A percentile compares a stretch with the other conserved stretches of the same genome.
phyloP scores from a whole-genome alignment of 2,888 invertebrate species.

The Trachelus tabidus region DNA sequence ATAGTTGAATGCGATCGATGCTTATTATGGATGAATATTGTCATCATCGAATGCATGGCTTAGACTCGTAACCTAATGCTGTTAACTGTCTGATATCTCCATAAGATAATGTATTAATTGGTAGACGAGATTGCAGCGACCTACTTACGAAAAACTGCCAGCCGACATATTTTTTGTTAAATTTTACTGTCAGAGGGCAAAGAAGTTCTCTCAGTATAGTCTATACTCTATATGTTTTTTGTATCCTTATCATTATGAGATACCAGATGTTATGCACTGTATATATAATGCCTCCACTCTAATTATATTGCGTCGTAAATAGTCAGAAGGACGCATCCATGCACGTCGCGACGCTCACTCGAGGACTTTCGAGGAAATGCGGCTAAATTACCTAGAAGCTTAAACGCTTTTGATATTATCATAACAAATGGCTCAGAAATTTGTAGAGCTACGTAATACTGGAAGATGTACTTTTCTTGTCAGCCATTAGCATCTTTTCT shows the following conservation, averaged over 20 bases:
- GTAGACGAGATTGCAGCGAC: conserved; percentile 20
- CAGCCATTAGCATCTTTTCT: not conserved
- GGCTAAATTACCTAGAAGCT: not conserved
- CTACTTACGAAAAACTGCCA: conserved; percentile 19
- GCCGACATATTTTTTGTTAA: not conserved
- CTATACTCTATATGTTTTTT: not conserved
- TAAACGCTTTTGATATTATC: not conserved
- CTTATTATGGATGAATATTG: not conserved
- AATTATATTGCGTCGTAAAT: not conserved
- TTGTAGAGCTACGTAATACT: not conserved
- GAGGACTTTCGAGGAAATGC: not conserved
- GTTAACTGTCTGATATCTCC: conserved; percentile 28
- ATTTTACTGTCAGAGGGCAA: not conserved
- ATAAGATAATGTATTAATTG: conserved; percentile 21
- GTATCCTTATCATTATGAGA: not conserved
- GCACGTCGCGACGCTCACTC: not conserved
- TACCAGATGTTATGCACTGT: not conserved
- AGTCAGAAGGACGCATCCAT: not conserved
- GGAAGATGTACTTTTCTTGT: not conserved
- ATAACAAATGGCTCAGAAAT: not conserved
- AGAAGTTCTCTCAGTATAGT: too few species aligned
- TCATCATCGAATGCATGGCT: conserved; percentile 30
- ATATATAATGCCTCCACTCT: not conserved
- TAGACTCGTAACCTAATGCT: conserved; percentile 22
- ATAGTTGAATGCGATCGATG: not conserved